These are phyloP conservation scores for Acrossocheilus wenchowensis DNA, from an alignment of 2,797 vertebrate species.

Conservation along the genomic window DNA sequence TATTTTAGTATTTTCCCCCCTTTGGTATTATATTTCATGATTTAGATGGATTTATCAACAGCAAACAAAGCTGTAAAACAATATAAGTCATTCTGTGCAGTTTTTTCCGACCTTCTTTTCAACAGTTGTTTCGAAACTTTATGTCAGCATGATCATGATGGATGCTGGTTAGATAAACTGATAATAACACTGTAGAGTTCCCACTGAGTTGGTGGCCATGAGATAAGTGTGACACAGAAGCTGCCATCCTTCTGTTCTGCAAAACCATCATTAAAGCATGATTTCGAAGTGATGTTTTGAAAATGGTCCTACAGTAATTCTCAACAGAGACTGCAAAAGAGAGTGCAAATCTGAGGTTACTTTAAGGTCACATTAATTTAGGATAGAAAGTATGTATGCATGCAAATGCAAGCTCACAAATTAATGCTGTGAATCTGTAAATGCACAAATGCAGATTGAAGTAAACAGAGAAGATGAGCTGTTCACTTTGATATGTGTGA, in stretches of 20 bases:
- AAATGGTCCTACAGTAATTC: neutral
- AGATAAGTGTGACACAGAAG: conserved; percentile 44
- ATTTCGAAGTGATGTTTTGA: neutral
- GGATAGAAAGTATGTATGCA: neutral
- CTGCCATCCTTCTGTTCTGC: conserved; percentile 39
- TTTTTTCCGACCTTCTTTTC: conserved; percentile 3
- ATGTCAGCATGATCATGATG: conserved; percentile 22
- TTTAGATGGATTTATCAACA: neutral
- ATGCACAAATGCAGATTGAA: conserved; percentile 1
- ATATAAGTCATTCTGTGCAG: neutral
- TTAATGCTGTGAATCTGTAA: neutral
- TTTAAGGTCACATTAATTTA: neutral
- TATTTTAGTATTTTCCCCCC: neutral
- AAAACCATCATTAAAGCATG: neutral
- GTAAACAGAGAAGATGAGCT: conserved; percentile 29
- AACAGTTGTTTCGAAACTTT: conserved; percentile 38
- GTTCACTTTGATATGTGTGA: conserved; percentile 38
- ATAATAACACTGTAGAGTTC: conserved; percentile 29
- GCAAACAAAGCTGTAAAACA: neutral
- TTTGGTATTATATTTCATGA: neutral
- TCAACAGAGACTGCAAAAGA: neutral
- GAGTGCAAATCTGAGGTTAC: neutral
- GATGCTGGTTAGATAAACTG: conserved; percentile 39
- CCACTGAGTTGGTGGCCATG: conserved; percentile 35
- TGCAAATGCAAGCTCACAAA: conserved; percentile 1